Evolutionary conservation across 1,140 invertebrate genomes (phyloP).

Genomic region (Nasonia vitripennis): DNA sequence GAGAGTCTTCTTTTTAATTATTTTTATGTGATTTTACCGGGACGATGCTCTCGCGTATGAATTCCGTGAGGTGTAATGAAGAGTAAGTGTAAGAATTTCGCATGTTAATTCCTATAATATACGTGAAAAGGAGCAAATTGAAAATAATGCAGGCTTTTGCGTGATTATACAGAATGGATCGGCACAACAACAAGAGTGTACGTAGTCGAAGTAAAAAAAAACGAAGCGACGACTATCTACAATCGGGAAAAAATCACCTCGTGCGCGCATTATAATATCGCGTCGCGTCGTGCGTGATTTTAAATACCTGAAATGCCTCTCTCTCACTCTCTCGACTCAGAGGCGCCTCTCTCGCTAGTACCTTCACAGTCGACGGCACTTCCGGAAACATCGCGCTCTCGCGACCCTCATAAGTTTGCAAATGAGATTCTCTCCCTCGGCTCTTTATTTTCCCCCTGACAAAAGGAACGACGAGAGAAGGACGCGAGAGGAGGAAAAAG

Average conservation of each 20-base stretch:
- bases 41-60: background rate
- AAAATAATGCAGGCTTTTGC: background rate
- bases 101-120: background rate
- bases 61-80: background rate
- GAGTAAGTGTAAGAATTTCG: background rate
- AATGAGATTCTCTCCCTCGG: conserved; percentile 39
- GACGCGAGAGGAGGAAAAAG: background rate
- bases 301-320: conserved; percentile 47
- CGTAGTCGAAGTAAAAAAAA: background rate
- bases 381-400: conserved; percentile 40
- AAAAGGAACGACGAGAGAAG: background rate
- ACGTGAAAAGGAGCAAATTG: background rate
- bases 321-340: background rate
- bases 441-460: conserved; percentile 8
- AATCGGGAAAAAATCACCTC: conserved; percentile 29
- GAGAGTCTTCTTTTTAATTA: background rate
- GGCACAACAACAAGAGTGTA: no score
- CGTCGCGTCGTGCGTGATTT: conserved; percentile 45
- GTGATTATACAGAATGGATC: no score
- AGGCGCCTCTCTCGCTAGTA: conserved; percentile 7
- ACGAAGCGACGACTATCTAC: background rate
- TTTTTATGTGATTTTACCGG: background rate
- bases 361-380: conserved; percentile 15
- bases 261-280: conserved; percentile 47
- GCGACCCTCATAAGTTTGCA: conserved; percentile 48